A percentile compares a stretch with the other conserved stretches of the same genome.
phyloP scores from a whole-genome alignment of 2,797 vertebrate species.

The Halcyon badia region DNA sequence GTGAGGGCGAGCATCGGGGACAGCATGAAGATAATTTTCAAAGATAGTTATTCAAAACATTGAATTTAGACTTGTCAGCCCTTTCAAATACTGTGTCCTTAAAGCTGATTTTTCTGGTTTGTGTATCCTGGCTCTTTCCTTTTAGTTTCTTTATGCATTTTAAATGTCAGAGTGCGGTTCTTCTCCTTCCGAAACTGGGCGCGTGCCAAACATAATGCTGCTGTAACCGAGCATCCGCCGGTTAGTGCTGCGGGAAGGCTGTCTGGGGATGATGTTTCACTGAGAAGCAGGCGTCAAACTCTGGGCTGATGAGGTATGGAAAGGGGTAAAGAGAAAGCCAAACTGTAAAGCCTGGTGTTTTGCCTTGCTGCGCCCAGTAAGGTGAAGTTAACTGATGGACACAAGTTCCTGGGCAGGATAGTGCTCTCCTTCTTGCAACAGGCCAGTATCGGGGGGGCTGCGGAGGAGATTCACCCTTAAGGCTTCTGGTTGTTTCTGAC shows the following conservation, averaged over 20 bases:
- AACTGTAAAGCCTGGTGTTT: background rate
- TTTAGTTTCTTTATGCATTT: background rate
- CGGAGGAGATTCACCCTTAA: background rate
- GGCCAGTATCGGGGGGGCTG: background rate
- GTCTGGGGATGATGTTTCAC: background rate
- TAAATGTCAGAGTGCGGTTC: background rate
- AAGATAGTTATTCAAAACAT: background rate
- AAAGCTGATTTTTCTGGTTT: constrained; percentile 11
- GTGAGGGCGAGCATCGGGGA: background rate
- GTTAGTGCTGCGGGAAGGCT: background rate
- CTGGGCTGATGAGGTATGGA: background rate
- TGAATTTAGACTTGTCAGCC: background rate
- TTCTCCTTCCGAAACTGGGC: background rate
- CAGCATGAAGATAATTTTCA: background rate
- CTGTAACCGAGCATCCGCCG: background rate
- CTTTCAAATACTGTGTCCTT: background rate
- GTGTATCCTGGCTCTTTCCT: background rate
- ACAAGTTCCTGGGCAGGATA: background rate
- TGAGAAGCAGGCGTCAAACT: background rate
- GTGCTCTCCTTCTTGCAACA: background rate
- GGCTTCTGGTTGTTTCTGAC: background rate
- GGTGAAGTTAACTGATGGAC: background rate
- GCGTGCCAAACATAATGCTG: background rate
- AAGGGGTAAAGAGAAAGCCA: background rate
- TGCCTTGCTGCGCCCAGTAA: background rate